Evolutionary conservation across 2,797 vertebrate genomes (phyloP).

Genomic region (Crocodylus rhombifer): DNA sequence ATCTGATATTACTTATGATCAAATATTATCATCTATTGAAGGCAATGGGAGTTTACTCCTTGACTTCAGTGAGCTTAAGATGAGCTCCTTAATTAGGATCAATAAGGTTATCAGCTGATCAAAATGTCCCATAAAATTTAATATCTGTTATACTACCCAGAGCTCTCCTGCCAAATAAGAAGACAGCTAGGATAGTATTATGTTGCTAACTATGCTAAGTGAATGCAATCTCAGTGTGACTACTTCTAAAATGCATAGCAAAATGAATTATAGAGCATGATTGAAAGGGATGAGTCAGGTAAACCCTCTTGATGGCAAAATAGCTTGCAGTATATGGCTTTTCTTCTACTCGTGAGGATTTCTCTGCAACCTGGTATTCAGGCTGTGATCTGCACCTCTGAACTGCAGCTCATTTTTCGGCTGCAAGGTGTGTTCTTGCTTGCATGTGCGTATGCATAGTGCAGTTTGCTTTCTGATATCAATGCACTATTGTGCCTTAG

Average conservation of each 20-base stretch:
- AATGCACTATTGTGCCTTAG: neutral
- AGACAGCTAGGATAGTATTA: neutral
- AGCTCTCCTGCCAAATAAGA: neutral
- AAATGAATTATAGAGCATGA: conserved; percentile 25
- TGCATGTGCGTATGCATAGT: neutral
- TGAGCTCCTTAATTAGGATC: accelerated
- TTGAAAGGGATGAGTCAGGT: conserved; percentile 17
- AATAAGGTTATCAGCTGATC: neutral
- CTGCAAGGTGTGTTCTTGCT: neutral
- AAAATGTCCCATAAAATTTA: neutral
- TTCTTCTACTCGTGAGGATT: neutral
- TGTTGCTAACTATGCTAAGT: neutral
- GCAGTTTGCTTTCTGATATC: conserved; percentile 37
- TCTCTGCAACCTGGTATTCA: neutral
- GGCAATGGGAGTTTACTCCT: neutral
- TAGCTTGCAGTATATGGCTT: neutral
- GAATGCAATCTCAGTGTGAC: neutral
- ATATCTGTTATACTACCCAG: neutral
- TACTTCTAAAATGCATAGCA: neutral
- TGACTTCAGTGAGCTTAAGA: neutral
- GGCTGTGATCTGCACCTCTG: accelerated
- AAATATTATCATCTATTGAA: neutral
- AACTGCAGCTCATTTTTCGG: neutral
- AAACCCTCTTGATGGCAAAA: conserved; percentile 37
- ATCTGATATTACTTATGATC: neutral